Evolutionary conservation across 2,797 vertebrate species (phyloP), one percentile per base, ranked within the genome.

Genomic region (Lepus townsendii): DNA sequence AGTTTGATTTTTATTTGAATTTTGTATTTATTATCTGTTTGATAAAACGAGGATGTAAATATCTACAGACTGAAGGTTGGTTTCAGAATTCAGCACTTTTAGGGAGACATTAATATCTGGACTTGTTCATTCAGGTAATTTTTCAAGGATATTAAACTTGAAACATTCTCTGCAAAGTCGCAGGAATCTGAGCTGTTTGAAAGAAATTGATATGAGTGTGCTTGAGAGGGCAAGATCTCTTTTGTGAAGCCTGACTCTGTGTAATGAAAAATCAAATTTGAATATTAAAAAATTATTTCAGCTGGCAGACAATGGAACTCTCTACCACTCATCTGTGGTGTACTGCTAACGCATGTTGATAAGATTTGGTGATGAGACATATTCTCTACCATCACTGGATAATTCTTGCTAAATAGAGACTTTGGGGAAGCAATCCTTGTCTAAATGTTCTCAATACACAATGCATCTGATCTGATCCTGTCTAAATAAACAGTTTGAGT

Each of bases 211-310:
- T 83, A 80, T 9, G 68, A 19, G 8, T 2, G 32, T 71, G 72
- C 35, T 62, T 19, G 79, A 90, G 92, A 93, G 75, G 84, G 52
- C 85, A 63, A 32, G 19, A 50, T 32, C 66, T 93, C 85, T 47
- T 63, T 88, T 94, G 93, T 69, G 75, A 72, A 96, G 62, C 10
- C 85, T 30, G 19, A 73, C 30, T 96, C 78, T 76, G 38, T 72
- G 75, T 96, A 91, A 96, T 97, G 93, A 96, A 96, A 97, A 96
- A 73, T 95, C 79, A 90, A 78, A 94, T 97, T 84, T 95, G 68
- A 96, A 96, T 97, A 93, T 91, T 91, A 93, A 94, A 92, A 87
- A 89, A 87, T 66, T 71, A 96, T 92, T 96, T 96, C 93, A 92
- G 35, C 35, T 0, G 35, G 54, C 84, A 78, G 78, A 85, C 86